Evolutionary conservation across 30 jellyfish, hydroid and myxozoan genomes (phyloP), one percentile per base, ranked within the genome.

Genomic region (Hydractinia symbiolongicarpus): DNA sequence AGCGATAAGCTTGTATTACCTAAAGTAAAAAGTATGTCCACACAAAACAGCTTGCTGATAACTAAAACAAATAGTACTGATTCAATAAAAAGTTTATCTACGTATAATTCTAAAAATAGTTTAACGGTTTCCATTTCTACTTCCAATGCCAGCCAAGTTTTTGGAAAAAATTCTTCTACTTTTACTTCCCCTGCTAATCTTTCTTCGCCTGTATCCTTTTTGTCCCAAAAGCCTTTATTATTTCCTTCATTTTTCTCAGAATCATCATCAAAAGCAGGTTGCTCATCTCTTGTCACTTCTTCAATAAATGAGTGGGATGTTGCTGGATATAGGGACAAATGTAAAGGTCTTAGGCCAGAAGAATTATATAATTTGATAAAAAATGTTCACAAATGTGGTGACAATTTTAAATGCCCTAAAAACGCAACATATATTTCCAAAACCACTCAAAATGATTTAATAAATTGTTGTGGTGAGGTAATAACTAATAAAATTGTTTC

Each of bases 401-500:
- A 72, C 10, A 6, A 54, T 13, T 82, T 13, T 58, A 20, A 54
- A 17, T 89, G 89, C 14, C 68, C 95, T 40, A 77, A 77, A 78
- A 83, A 82, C 58, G 89, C 95, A 17, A 82, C 83, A 19, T 88
- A 78, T 79, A 61, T 80, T 11, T 79, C 96, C 17, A 89, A 89
- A 62, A 80, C 81, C 52, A 84, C 77, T 8, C 95, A 90, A 81
- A 81, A 90, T 60, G 69, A 61, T 16, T 53, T 83, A 13, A 55
- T 81, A 8, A 55, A 76, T 16, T 20, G 71, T 53, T 73, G 88
- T 76, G 96, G 96, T 9, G 13, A 53, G 13, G 21, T 61, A 20
- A 76, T 83, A 9, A 30, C 54, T 8, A 81, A 82, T 19, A 49
- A 55, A 20, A 55, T 75, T 10, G 44, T 56, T 15, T n/a, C 50